A percentile compares a stretch with the other conserved stretches of the same genome.
phyloP scores from a whole-genome alignment of 2,888 invertebrate genomes.

The Cerastis leucographa region DNA sequence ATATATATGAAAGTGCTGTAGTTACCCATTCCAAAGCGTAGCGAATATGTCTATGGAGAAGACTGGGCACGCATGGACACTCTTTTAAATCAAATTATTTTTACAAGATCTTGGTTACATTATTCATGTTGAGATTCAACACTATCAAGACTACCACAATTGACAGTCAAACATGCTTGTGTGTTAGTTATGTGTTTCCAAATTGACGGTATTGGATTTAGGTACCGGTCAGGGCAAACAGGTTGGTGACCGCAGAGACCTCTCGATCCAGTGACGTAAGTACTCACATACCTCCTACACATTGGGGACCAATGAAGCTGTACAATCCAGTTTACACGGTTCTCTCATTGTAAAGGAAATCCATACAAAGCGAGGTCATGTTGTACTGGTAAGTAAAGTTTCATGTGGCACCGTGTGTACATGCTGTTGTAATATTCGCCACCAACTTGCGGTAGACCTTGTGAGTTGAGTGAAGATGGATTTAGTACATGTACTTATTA shows the following conservation, averaged over 20 bases:
- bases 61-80: too few species aligned
- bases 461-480: background rate
- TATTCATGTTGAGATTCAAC: background rate
- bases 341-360: too few species aligned
- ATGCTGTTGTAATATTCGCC: background rate
- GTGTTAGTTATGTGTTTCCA: background rate
- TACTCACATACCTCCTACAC: background rate
- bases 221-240: background rate
- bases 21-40: too few species aligned
- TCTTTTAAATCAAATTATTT: too few species aligned
- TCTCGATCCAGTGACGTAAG: constrained; percentile 18
- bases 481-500: background rate
- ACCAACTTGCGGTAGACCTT: background rate
- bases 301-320: too few species aligned
- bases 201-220: constrained; percentile 22
- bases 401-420: background rate
- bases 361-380: too few species aligned
- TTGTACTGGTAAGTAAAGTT: too few species aligned
- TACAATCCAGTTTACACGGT: too few species aligned
- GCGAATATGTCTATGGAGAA: too few species aligned
- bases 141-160: background rate
- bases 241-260: constrained; percentile 30
- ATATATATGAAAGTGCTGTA: too few species aligned
- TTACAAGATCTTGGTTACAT: too few species aligned
- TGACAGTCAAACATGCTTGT: background rate